A percentile compares a stretch with the other conserved stretches of the same genome.
phyloP scores from a whole-genome alignment of 2,888 invertebrate species.

The Amphipyra tragopoginis region DNA sequence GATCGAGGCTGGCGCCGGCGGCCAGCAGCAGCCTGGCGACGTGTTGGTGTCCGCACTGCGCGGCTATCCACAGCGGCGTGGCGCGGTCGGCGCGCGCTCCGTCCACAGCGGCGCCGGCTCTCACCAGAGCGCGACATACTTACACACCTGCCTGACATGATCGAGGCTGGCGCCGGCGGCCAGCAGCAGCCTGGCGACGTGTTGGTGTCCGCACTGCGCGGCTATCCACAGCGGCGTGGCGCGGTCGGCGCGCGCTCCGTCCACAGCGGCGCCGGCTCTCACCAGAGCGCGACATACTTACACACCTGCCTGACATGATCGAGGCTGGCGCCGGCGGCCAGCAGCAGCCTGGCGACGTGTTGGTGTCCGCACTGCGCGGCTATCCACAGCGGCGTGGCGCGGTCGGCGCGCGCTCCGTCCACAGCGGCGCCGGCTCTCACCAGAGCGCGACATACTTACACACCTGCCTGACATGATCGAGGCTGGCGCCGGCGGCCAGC shows the following conservation, averaged over 20 bases:
- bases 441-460: no score
- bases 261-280: conserved; percentile 98
- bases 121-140: conserved; percentile 94
- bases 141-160: conserved; percentile 92
- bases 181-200: conserved; percentile 94
- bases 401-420: conserved; percentile 66
- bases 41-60: conserved; percentile 97
- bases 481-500: conserved; percentile 93
- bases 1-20: conserved; percentile 94
- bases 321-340: conserved; percentile 93
- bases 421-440: conserved; percentile 92
- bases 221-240: conserved; percentile 98
- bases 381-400: conserved; percentile 86
- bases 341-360: conserved; percentile 92
- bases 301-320: conserved; percentile 94
- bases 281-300: no score
- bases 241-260: conserved; percentile 95
- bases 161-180: conserved; percentile 95
- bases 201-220: conserved; percentile 97
- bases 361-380: conserved; percentile 98
- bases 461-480: conserved; percentile 94
- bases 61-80: conserved; percentile 97
- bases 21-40: conserved; percentile 94
- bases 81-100: conserved; percentile 94
- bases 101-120: conserved; percentile 95